phyloP scores from a whole-genome alignment of 2,113 vertebrate species.

The Meles meles region DNA sequence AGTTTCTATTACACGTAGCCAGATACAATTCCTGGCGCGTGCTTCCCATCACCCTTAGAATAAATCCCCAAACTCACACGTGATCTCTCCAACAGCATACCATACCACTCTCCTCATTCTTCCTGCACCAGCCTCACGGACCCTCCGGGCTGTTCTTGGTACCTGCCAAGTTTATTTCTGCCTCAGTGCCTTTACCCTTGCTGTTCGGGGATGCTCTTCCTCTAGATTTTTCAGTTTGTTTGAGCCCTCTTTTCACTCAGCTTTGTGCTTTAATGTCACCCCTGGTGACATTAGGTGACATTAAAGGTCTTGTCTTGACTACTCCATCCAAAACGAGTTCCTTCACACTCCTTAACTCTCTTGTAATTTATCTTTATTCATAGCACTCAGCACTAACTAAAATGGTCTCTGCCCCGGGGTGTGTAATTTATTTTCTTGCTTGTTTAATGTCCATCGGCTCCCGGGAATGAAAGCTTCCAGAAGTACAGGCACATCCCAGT shows the following conservation, averaged over 20 bases:
- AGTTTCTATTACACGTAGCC: not conserved
- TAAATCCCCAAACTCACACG: not conserved
- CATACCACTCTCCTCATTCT: not conserved
- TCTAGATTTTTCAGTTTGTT: not conserved
- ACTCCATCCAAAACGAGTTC: not conserved
- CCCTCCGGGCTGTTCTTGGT: not conserved
- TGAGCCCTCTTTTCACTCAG: not conserved
- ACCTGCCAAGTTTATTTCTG: not conserved
- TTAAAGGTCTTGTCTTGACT: not conserved
- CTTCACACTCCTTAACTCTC: not conserved
- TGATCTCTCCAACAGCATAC: not conserved
- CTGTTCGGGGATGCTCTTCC: not conserved
- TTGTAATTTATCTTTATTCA: not conserved
- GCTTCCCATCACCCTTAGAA: not conserved
- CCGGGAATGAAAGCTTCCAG: not conserved
- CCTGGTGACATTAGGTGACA: too few relatives aligned
- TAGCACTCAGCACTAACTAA: not conserved
- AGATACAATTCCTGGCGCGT: not conserved
- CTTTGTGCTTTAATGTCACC: not conserved
- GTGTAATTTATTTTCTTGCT: not conserved
- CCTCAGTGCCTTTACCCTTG: not conserved
- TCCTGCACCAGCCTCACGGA: not conserved
- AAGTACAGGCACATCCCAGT: not conserved
- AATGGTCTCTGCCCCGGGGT: not conserved
- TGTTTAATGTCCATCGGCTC: not conserved